Evolutionary conservation across 2,797 vertebrate genomes (phyloP), one percentile per base, ranked within the genome.

Genomic region (Ataeniobius toweri): DNA sequence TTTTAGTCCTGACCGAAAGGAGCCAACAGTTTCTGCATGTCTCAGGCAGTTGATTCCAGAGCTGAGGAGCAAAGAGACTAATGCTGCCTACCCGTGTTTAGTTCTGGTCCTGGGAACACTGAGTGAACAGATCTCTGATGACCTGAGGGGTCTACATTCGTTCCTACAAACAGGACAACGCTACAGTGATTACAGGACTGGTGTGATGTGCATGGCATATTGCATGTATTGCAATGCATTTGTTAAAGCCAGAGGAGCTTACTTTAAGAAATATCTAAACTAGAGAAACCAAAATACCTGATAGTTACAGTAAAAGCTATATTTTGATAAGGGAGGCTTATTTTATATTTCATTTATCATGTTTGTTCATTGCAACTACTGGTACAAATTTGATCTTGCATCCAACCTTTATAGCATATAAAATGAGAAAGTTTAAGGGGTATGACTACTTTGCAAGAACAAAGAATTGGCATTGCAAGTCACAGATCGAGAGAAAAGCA

Each of bases 401-500:
- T 46, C 44, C 44, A 46, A 46, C 6, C 7, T 10, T 46, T 46
- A 1, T 9, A 10, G 44, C 44, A 10, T 7, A 46, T 46, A 46
- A 46, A 46, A 46, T 10, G 44, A 10, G 44, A 44, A 6, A 44
- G 44, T 46, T 46, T 2, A 46, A 46, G 44, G 44, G 7, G 44
- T 46, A 10, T 51, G 6, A 20, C 51, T 53, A 53, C 51, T 53
- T 53, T 53, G 51, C 51, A 53, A 53, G 51, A 16, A 20, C 36
- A 65, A 9, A 63, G 61, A 31, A 63, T 13, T 20, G 28, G 2
- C 2, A 65, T 18, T 20, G 61, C 18, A 39, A 67, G 63, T 9
- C 1, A 73, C 65, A 72, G 39, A 48, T 41, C 51, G 31, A 80
- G 0, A 70, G 9, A 56, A 78, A 83, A 73, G 24, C 26, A 71